These are phyloP conservation scores for Hippocampus barbouri DNA, from an alignment of 2,113 vertebrate species.

Conservation along the genomic window DNA sequence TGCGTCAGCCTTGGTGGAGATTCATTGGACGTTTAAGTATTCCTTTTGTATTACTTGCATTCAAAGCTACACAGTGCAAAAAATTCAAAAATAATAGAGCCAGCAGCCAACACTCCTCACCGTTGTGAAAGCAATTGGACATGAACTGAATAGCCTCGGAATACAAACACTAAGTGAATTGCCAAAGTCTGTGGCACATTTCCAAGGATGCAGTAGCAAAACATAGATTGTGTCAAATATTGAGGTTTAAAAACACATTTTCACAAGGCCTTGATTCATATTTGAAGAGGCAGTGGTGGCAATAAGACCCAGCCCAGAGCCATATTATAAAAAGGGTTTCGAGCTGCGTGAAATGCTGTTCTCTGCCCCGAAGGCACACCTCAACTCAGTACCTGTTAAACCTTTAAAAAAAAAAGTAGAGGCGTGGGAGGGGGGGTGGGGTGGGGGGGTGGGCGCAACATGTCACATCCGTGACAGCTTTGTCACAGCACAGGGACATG, in stretches of 20 bases:
- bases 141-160: background rate
- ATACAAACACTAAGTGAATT: slow-evolving; percentile 1
- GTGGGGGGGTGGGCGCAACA: too few species aligned
- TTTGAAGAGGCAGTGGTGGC: background rate
- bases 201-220: slow-evolving; percentile 1
- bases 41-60: background rate
- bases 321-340: slow-evolving; percentile 16
- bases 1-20: background rate
- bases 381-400: slow-evolving; percentile 26
- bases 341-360: slow-evolving; percentile 29
- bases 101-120: background rate
- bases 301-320: slow-evolving; percentile 25
- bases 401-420: slow-evolving; percentile 5
- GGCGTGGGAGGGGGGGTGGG: too few species aligned
- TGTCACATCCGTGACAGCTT: slow-evolving; percentile 27
- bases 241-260: background rate
- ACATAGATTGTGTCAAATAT: too few species aligned
- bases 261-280: slow-evolving; percentile 16
- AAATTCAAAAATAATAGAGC: background rate
- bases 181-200: background rate
- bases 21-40: background rate
- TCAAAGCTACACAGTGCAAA: background rate
- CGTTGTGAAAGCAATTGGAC: background rate
- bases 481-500: slow-evolving; percentile 13
- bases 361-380: slow-evolving; percentile 35